These are phyloP conservation scores for Halcyon chelicuti DNA, from an alignment of 2,797 vertebrate species.

Conservation along the genomic window DNA sequence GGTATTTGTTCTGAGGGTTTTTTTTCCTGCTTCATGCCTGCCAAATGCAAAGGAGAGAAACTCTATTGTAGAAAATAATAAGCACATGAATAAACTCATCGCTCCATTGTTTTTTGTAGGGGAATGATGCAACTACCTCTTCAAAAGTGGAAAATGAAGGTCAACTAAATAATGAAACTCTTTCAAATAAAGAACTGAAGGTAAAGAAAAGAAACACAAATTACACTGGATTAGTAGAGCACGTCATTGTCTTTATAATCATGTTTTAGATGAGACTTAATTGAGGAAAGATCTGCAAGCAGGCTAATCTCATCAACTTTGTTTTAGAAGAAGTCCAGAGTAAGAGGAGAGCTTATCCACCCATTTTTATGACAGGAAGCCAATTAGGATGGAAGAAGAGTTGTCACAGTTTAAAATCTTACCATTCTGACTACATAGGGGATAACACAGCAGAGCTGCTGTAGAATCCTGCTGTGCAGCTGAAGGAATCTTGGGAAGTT, in stretches of 20 bases:
- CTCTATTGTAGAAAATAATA: neutral
- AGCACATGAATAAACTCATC: neutral
- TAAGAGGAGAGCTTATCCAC: neutral
- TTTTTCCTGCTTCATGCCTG: neutral
- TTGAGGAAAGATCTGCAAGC: neutral
- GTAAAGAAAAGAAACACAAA: slow-evolving; percentile 22
- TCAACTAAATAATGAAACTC: slow-evolving; percentile 57
- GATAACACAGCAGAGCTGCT: neutral
- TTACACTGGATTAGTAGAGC: neutral
- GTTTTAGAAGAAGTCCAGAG: neutral
- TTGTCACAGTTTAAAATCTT: neutral
- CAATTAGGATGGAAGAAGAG: neutral
- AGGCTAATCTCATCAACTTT: neutral
- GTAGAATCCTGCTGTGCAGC: neutral
- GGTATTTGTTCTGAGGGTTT: neutral
- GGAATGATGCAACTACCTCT: slow-evolving; percentile 66
- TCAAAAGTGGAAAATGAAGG: slow-evolving; percentile 46
- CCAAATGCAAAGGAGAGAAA: neutral
- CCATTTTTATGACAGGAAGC: neutral
- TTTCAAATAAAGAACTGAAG: slow-evolving; percentile 40
- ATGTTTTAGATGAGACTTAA: neutral
- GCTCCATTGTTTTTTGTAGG: slow-evolving; percentile 30
- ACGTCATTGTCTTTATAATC: neutral
- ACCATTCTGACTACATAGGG: neutral
- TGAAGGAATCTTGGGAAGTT: neutral